phyloP scores from a whole-genome alignment of 2,888 invertebrate species.

The Smittia aterrima region DNA sequence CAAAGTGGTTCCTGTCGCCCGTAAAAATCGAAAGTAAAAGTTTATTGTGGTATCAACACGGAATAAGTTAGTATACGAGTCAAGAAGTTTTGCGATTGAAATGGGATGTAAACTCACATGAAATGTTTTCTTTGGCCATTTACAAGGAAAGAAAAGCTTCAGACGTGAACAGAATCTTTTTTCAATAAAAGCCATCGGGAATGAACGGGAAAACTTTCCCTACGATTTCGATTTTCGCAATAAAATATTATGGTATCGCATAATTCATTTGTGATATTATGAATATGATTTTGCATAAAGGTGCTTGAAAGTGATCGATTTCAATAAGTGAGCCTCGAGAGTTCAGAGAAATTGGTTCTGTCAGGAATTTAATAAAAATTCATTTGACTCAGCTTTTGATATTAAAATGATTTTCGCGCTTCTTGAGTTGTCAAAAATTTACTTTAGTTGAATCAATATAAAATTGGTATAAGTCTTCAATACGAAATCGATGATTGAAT shows the following conservation, averaged over 20 bases:
- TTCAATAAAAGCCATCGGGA: background rate
- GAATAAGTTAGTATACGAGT: background rate
- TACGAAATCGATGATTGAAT: no score
- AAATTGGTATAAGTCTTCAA: no score
- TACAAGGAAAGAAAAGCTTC: background rate
- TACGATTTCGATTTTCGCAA: background rate
- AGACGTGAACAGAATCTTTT: background rate
- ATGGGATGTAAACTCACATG: background rate
- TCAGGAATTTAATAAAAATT: no score
- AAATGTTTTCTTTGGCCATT: background rate
- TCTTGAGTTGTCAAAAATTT: no score
- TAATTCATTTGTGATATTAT: background rate
- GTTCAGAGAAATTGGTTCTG: no score
- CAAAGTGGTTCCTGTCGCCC: background rate
- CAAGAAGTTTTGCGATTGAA: background rate
- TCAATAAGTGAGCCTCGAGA: background rate
- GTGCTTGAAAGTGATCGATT: background rate
- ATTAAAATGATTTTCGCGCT: no score
- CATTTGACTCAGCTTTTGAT: no score
- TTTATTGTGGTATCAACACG: background rate
- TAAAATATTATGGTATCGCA: conserved; percentile 11
- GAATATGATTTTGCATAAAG: background rate
- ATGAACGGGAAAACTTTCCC: background rate
- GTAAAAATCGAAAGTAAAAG: background rate
- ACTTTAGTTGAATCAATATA: no score